Base-by-base conservation (phyloP, 35 echinoderm and acorn worm genomes). In the Chiridota heheva region DNA sequence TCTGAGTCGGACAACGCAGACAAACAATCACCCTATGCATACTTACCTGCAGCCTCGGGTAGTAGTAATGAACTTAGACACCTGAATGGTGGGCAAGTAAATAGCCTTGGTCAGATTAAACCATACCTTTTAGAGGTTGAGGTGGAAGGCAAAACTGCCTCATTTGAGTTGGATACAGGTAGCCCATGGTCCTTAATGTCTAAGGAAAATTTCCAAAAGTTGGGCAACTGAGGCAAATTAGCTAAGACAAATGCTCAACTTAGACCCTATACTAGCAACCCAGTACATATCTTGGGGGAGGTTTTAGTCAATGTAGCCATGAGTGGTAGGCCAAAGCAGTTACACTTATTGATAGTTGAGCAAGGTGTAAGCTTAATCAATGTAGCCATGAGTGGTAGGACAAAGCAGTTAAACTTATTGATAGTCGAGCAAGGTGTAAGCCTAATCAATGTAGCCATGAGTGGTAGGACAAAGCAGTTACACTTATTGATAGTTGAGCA, bases 151-250 rank as follows among this genome's bases (percentile, higher is more conserved):
- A n/a, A n/a, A n/a, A n/a, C n/a, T n/a, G n/a, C n/a, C n/a, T n/a
- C n/a, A n/a, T n/a, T n/a, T n/a, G 73, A 77, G 49, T 30, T 77
- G 60, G 73, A 60, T 41, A 77, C 73, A 77, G 73, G 73, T 58
- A 77, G 73, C 73, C 73, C 73, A 47, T 77, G 73, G 53, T 40
- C 73, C 4, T 16, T 36, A n/a, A 59, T 77, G 31, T 77, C 73
- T 18, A 24, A 77, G 22, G 48, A 53, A 53, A 53, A 53, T 22
- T 53, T 13, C 48, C 48, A 53, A 53, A 53, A 53, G 48, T 13
- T 53, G 10, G 48, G 48, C 10, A 53, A 53, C n/a, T n/a, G n/a
- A n/a, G n/a, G n/a, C n/a, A n/a, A n/a, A n/a, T n/a, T n/a, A n/a
- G n/a, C n/a, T n/a, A 53, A 53, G 10, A 58, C 73, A 25, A 17